Evolutionary conservation across 2,113 vertebrate species (phyloP).

Genomic region (Stegastes partitus): DNA sequence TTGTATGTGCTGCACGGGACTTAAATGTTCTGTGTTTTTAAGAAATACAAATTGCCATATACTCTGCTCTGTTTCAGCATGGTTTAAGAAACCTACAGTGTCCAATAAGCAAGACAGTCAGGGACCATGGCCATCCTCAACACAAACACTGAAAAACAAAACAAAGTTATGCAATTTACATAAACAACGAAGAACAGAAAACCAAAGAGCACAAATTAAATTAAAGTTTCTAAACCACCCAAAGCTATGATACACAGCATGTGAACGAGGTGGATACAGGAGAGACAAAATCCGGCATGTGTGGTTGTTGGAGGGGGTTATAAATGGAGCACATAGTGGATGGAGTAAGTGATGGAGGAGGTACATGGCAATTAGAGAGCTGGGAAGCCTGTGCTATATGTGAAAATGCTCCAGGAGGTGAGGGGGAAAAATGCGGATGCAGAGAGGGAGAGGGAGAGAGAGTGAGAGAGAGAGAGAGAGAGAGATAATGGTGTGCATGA

Average conservation of each 20-base stretch:
- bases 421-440: constrained; percentile 49
- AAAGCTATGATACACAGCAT: constrained; percentile 63
- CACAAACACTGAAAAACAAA: constrained; percentile 71
- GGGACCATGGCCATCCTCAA: constrained; percentile 72
- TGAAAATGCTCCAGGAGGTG: constrained; percentile 29
- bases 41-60: neutral
- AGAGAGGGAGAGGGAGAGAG: constrained; percentile 36
- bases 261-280: constrained; percentile 49
- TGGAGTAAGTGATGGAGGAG: constrained; percentile 29
- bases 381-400: constrained; percentile 22
- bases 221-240: constrained; percentile 43
- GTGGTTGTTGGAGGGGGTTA: constrained; percentile 9
- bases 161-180: constrained; percentile 66
- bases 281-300: constrained; percentile 53
- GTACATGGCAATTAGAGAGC: constrained; percentile 23
- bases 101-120: constrained; percentile 60
- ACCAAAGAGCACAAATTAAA: constrained; percentile 56
- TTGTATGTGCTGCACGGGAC: neutral
- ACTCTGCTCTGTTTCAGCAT: neutral
- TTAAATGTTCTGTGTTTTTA: neutral
- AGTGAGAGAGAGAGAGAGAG: constrained; percentile 27
- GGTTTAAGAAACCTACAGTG: constrained; percentile 42
- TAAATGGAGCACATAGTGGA: constrained; percentile 31
- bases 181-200: constrained; percentile 55
- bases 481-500: constrained; percentile 72